Conservation (phyloP, 37 sponge, comb jelly and placozoan species). For the Geodia barretti region DNA sequence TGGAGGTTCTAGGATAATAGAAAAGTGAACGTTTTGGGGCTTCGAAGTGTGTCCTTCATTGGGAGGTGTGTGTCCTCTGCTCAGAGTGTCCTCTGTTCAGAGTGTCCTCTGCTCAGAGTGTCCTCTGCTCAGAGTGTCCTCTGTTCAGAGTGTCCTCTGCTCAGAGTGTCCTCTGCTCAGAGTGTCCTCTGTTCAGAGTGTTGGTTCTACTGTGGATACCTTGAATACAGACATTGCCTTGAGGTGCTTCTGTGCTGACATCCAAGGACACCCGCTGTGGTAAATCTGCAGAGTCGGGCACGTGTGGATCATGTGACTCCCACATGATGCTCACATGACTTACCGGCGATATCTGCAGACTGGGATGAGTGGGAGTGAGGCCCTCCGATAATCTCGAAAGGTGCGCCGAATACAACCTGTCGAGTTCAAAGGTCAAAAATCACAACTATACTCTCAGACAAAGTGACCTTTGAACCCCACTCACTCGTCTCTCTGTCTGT, state of each 20-base stretch:
- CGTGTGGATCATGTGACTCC: background rate
- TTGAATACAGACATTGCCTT: conserved; percentile 45
- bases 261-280: conserved; percentile 78
- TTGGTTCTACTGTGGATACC: too few relatives aligned
- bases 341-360: conserved; percentile 71
- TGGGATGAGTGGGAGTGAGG: conserved; percentile 59
- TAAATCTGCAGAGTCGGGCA: conserved; percentile 44
- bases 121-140: too few relatives aligned
- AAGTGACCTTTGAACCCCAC: conserved; percentile 7
- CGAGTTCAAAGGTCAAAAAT: background rate
- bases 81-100: too few relatives aligned
- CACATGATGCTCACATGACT: conserved; percentile 16
- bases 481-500: conserved; percentile 61
- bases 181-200: too few relatives aligned
- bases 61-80: too few relatives aligned
- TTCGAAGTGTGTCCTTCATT: too few relatives aligned
- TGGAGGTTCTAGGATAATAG: too few relatives aligned
- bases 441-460: background rate
- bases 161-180: too few relatives aligned
- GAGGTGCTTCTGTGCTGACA: conserved; percentile 65
- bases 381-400: conserved; percentile 31
- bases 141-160: too few relatives aligned
- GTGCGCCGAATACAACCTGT: conserved; percentile 73
- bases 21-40: too few relatives aligned
- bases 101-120: too few relatives aligned